These are phyloP conservation scores for Caenorhabditis brenneri DNA, from an alignment of 1,140 invertebrate genomes.

Conservation along the genomic window DNA sequence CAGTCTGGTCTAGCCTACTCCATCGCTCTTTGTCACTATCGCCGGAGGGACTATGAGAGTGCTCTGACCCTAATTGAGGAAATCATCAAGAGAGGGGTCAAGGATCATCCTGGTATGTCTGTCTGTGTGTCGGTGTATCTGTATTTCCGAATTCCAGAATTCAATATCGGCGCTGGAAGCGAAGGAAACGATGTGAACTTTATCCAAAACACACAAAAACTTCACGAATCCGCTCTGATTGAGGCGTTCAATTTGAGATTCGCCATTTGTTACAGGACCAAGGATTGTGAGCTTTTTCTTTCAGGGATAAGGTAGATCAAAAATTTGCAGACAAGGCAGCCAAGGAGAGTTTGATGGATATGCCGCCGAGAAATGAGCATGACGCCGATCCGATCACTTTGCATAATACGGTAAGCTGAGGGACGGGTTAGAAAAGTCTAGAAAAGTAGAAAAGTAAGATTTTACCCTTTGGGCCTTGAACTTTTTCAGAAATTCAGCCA, in stretches of 20 bases:
- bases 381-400: constrained; percentile 96
- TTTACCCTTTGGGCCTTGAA: too few relatives aligned
- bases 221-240: constrained; percentile 93
- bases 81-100: constrained; percentile 93
- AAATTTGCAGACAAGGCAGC: constrained; percentile 6
- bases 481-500: too few relatives aligned
- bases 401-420: constrained; percentile 92
- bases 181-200: constrained; percentile 94
- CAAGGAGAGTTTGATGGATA: constrained; percentile 81
- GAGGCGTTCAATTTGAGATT: constrained; percentile 99
- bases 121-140: too few relatives aligned
- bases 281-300: constrained; percentile 79
- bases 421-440: too few relatives aligned
- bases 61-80: constrained; percentile 83
- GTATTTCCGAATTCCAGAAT: constrained; percentile 74
- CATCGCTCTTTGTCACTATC: constrained; percentile 92
- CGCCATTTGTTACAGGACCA: constrained; percentile 94
- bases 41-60: constrained; percentile 88
- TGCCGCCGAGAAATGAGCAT: constrained; percentile 92
- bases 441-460: too few relatives aligned
- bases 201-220: constrained; percentile 92
- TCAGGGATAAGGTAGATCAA: not conserved
- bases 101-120: constrained; percentile 83
- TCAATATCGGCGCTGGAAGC: constrained; percentile 95
- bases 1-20: constrained; percentile 87